Conservation (phyloP, 1,140 invertebrate genomes). For the Drosophila murphyi region DNA sequence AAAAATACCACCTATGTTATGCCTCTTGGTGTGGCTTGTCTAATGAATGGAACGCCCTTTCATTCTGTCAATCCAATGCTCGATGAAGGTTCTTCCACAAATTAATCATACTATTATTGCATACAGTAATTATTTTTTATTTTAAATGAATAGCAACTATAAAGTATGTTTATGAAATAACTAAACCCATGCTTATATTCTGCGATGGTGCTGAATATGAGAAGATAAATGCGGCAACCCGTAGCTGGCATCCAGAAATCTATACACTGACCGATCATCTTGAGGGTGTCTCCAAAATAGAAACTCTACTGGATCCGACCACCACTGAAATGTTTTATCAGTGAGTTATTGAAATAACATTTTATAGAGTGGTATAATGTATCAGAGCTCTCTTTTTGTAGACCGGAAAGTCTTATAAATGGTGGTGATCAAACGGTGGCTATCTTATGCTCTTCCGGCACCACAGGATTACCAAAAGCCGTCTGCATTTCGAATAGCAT, state of each 20-base stretch:
- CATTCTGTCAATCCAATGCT: conserved; percentile 63
- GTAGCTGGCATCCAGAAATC: conserved; percentile 64
- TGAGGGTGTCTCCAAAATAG: conserved; percentile 60
- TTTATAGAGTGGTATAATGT: neutral
- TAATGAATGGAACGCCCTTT: conserved; percentile 73
- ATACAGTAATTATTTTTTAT: neutral
- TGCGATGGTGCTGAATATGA: conserved; percentile 69
- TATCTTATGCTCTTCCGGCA: conserved; percentile 88
- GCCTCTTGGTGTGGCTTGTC: conserved; percentile 65
- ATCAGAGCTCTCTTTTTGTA: conserved; percentile 4
- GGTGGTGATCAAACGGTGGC: conserved; percentile 71
- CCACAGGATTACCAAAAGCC: conserved; percentile 92
- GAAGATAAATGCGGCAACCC: conserved; percentile 60
- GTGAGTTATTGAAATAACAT: conserved; percentile 41
- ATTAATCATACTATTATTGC: neutral
- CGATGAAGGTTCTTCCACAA: conserved; percentile 52
- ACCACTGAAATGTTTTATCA: conserved; percentile 62
- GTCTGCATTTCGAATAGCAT: conserved; percentile 89
- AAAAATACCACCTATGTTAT: conserved; percentile 70
- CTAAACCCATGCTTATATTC: conserved; percentile 70
- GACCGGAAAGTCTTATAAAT: conserved; percentile 55
- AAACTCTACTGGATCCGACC: conserved; percentile 62
- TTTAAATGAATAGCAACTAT: conserved; percentile 44
- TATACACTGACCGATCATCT: conserved; percentile 59
- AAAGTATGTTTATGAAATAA: conserved; percentile 62